Conservation (phyloP, 2,888 invertebrate species). For the Heliconius cydno region DNA sequence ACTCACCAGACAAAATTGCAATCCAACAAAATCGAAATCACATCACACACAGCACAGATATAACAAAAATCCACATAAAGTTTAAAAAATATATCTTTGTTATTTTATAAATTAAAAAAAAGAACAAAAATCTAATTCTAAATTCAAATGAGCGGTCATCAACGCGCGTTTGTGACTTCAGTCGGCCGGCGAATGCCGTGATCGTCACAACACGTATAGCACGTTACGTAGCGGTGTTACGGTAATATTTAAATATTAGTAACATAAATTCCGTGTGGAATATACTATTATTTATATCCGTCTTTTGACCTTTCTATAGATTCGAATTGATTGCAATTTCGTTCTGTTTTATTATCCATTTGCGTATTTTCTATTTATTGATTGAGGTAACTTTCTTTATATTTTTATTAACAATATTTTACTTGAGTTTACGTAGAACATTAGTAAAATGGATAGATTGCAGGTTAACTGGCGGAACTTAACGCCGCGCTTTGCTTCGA, state of each 20-base stretch:
- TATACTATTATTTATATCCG: conserved; percentile 25
- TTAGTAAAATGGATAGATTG: too few species aligned
- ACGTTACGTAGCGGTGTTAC: conserved; percentile 63
- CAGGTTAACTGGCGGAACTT: background rate
- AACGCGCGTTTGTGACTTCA: conserved; percentile 65
- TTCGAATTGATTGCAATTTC: conserved; percentile 11
- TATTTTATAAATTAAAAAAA: conserved; percentile 32
- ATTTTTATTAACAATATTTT: too few species aligned
- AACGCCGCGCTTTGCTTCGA: background rate
- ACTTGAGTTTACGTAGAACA: too few species aligned
- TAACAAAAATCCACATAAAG: conserved; percentile 31
- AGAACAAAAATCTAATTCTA: conserved; percentile 54
- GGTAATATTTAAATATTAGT: conserved; percentile 64
- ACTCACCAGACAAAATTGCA: conserved; percentile 48
- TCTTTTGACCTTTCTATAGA: conserved; percentile 32
- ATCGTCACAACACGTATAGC: conserved; percentile 54
- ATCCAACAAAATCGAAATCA: conserved; percentile 46
- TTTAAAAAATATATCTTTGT: conserved; percentile 19
- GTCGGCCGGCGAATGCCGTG: conserved; percentile 68
- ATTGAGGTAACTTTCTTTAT: background rate
- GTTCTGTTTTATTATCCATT: background rate
- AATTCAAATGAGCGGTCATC: conserved; percentile 56
- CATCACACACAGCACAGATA: conserved; percentile 47
- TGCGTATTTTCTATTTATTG: background rate
- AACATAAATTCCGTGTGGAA: conserved; percentile 45